These are phyloP conservation scores for Copidosoma aretas DNA, from an alignment of 2,888 invertebrate species.

Conservation along the genomic window DNA sequence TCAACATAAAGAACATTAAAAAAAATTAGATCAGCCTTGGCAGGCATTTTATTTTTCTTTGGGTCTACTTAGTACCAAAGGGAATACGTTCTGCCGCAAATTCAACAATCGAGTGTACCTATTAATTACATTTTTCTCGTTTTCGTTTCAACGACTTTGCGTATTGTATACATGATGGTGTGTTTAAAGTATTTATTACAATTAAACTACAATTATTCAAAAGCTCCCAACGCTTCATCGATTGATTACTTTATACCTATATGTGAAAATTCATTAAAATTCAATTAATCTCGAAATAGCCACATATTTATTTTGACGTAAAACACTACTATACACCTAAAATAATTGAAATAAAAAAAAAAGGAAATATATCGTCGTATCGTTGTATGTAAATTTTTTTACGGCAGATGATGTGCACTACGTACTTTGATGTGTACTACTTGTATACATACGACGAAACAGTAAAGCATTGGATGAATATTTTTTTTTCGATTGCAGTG, in stretches of 20 bases:
- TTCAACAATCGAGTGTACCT: conserved; percentile 13
- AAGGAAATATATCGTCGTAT: not conserved
- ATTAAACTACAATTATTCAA: conserved; percentile 17
- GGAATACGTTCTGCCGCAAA: conserved; percentile 7
- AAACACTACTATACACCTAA: conserved; percentile 3
- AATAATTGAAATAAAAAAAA: conserved; percentile 17
- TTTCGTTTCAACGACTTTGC: conserved; percentile 15
- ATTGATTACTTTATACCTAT: conserved; percentile 24
- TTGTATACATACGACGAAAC: not conserved
- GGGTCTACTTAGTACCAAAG: conserved; percentile 3
- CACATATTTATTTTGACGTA: conserved; percentile 12
- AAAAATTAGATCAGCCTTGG: not conserved
- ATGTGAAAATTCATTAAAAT: conserved; percentile 31
- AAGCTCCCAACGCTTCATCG: conserved; percentile 27
- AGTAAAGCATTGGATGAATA: not conserved
- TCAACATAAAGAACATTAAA: conserved; percentile 11
- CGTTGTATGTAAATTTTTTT: not conserved
- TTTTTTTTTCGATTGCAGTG: not conserved
- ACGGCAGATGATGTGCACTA: not conserved
- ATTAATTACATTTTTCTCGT: conserved; percentile 13
- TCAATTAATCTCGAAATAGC: conserved; percentile 18
- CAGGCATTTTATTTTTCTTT: conserved; percentile 4
- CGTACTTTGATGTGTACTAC: not conserved
- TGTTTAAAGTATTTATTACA: not conserved
- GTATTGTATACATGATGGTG: conserved; percentile 1